Percentiles rank a stretch among this genome's conserved stretches.
phyloP scores from a whole-genome alignment of 2,797 vertebrate genomes.

The Argya squamiceps region DNA sequence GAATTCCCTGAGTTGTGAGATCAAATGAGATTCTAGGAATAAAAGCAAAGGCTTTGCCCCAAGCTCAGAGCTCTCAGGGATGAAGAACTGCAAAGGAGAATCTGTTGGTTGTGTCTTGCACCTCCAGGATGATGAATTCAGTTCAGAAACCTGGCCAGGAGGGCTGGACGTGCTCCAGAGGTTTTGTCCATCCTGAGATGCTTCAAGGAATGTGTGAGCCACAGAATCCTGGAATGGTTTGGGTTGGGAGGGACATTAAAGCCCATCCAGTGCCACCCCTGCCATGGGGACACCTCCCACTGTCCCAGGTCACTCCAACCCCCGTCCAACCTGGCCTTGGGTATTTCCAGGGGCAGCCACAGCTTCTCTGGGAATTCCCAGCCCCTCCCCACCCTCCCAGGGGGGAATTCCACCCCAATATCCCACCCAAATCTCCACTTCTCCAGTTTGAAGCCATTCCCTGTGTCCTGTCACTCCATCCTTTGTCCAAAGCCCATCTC shows the following conservation, averaged over 20 bases:
- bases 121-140: background rate
- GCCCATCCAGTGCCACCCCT: background rate
- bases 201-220: background rate
- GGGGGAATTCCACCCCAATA: accelerated
- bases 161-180: background rate
- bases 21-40: no score
- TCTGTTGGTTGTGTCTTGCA: background rate
- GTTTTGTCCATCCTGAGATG: background rate
- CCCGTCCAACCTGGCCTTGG: background rate
- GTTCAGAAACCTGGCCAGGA: background rate
- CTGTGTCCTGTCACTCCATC: background rate
- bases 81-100: background rate
- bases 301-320: accelerated
- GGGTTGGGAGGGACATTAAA: background rate
- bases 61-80: background rate
- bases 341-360: background rate
- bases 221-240: background rate
- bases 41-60: background rate
- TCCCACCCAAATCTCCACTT: background rate
- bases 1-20: background rate
- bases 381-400: accelerated
- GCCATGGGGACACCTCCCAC: background rate
- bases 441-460: background rate
- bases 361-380: background rate
- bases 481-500: background rate